Percentiles rank a stretch among this genome's conserved stretches.
Evolutionary conservation across 2,797 vertebrate species (phyloP).

Genomic region (Telmatherina bonti): DNA sequence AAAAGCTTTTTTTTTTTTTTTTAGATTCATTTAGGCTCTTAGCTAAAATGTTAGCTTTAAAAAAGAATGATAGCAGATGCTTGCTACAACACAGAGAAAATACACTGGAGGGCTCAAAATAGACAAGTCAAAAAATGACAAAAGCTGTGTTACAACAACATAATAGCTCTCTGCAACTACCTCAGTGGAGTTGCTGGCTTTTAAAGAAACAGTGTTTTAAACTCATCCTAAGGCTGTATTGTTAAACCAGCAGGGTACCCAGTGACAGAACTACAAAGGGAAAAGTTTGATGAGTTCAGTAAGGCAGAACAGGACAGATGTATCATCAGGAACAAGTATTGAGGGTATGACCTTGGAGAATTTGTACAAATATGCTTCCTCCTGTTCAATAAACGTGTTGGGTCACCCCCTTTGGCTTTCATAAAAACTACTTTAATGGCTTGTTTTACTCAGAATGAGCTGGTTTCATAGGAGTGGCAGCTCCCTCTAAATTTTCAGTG

Average conservation of each 20-base stretch:
- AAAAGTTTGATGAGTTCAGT: conserved; percentile 3
- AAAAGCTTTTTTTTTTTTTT: background rate
- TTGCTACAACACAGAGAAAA: background rate
- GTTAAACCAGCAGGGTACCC: conserved; percentile 14
- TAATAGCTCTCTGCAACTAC: background rate
- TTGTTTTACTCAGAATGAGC: conserved; percentile 20
- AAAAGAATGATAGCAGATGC: background rate
- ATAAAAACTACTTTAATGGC: conserved; percentile 4
- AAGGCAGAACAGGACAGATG: conserved; percentile 4
- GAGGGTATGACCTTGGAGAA: conserved; percentile 15
- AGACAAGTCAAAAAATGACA: conserved; percentile 19
- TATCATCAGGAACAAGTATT: conserved; percentile 18
- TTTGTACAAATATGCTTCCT: conserved; percentile 12
- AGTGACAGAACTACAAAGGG: conserved; percentile 12
- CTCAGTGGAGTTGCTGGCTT: conserved; percentile 1
- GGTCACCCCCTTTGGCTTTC: conserved; percentile 4
- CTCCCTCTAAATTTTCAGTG: conserved; percentile 36
- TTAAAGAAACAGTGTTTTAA: conserved; percentile 20
- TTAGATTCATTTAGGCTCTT: background rate
- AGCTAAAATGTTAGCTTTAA: background rate
- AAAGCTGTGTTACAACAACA: conserved; percentile 12
- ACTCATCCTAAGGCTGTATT: background rate
- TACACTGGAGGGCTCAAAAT: background rate
- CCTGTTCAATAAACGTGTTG: conserved; percentile 1
- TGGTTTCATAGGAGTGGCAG: background rate